A percentile compares a stretch with the other conserved stretches of the same genome.
phyloP scores from a whole-genome alignment of 2,888 invertebrate species.

The Lutraria lutraria region DNA sequence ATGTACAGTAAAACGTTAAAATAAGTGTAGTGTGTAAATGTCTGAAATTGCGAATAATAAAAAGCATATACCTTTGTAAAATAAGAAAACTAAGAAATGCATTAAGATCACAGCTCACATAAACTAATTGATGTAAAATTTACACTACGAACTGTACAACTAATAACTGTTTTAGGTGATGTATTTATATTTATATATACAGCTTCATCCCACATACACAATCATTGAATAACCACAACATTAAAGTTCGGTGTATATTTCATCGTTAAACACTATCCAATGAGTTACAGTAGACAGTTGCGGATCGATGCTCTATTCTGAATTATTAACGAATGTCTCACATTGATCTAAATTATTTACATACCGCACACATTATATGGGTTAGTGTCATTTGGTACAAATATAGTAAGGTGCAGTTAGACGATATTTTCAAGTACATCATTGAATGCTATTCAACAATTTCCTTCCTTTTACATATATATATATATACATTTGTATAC shows the following conservation, averaged over 20 bases:
- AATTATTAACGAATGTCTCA: conserved; percentile 13
- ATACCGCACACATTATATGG: not conserved
- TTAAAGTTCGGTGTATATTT: conserved; percentile 15
- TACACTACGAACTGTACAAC: not conserved
- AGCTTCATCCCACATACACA: not conserved
- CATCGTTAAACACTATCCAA: not conserved
- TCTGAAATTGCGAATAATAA: not conserved
- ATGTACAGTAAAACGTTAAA: no score
- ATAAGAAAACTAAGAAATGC: not conserved
- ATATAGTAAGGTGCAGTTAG: not conserved
- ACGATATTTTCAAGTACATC: not conserved
- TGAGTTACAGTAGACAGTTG: not conserved
- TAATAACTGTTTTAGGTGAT: not conserved
- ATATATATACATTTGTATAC: not conserved
- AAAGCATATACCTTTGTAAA: not conserved
- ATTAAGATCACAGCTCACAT: not conserved
- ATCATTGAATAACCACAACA: conserved; percentile 13
- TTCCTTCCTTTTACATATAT: not conserved
- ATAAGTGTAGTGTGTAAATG: not conserved
- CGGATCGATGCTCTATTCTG: not conserved
- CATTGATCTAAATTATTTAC: not conserved
- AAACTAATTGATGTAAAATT: not conserved
- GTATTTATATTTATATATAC: conserved; percentile 1
- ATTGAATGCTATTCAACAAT: not conserved
- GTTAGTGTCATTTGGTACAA: not conserved